Evolutionary conservation across 2,888 invertebrate species (phyloP), one percentile per base, ranked within the genome.

Genomic region (Acrobasis repandana): DNA sequence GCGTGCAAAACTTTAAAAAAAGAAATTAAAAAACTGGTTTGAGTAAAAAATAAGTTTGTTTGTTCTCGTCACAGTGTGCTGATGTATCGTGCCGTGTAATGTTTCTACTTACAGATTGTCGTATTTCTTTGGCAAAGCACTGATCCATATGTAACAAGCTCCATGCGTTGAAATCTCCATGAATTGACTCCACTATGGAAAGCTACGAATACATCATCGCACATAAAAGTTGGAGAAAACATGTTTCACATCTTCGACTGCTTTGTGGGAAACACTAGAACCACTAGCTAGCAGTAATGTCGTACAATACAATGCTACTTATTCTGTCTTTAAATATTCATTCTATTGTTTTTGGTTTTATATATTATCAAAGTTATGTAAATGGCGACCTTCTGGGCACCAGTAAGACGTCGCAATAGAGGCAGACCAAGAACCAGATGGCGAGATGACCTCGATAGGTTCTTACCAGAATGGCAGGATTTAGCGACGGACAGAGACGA

Each of bases 191-290:
- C n/a, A n/a, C n/a, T n/a, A n/a, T 36, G 36, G 52, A 36, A 52
- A 36, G 34, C 36, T 36, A 36, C 36, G 36, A 52, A 52, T 52
- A 36, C 15, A 52, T 60, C 18, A 43, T 63, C 62, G 62, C 60
- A 38, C 59, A n/a, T n/a, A 62, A 43, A 43, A 43, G 43, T 43
- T 43, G 38, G 54, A 38, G 54, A 54, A 54, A 54, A 38, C 54
- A 14, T 54, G 54, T 54, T 54, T 38, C 18, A 54, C 18, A 18
- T 18, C 38, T 54, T 8, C 38, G 14, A 15, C 18, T 54, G 38
- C 54, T 38, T 20, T 54, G 54, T 54, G 38, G 20, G 38, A 54
- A 54, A 54, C 14, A 11, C 51, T 51, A 33, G 15, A 34, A 34
- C n/a, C 34, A 20, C 4, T 9, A 36, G 36, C 34, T 36, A 52